Evolutionary conservation across 2,797 vertebrate genomes (phyloP).

Genomic region (Myripristis jacobus): DNA sequence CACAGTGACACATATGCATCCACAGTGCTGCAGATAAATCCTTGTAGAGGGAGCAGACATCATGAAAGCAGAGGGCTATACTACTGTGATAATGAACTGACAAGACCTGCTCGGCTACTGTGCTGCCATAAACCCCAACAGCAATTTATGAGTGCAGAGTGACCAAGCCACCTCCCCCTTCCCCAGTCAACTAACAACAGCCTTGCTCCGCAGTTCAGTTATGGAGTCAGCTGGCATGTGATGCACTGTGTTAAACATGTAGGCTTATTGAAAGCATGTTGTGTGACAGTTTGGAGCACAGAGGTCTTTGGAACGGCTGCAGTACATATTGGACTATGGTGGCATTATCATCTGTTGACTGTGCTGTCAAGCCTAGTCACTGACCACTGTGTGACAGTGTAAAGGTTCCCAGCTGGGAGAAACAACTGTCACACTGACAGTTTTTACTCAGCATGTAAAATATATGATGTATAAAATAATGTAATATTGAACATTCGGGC

Average conservation of each 20-base stretch:
- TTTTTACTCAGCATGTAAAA: constrained; percentile 55
- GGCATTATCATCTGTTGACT: constrained; percentile 42
- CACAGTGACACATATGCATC: constrained; percentile 47
- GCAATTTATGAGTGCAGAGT: constrained; percentile 78
- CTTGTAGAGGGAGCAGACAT: constrained; percentile 51
- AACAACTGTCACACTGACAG: constrained; percentile 44
- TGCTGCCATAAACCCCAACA: constrained; percentile 70
- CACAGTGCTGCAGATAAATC: constrained; percentile 68
- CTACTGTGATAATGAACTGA: constrained; percentile 82
- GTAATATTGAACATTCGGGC: constrained; percentile 75
- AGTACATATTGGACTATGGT: constrained; percentile 48
- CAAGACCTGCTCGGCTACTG: constrained; percentile 68
- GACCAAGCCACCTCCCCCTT: constrained; percentile 64
- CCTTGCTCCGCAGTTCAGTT: constrained; percentile 41
- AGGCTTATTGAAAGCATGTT: constrained; percentile 38
- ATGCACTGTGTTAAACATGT: constrained; percentile 1
- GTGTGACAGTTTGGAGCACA: constrained; percentile 33
- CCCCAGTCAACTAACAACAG: constrained; percentile 47
- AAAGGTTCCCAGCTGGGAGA: constrained; percentile 35
- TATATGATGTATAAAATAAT: constrained; percentile 73
- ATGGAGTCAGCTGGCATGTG: constrained; percentile 36
- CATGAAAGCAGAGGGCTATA: constrained; percentile 78
- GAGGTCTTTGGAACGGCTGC: constrained; percentile 21
- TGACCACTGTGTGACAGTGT: constrained; percentile 42
- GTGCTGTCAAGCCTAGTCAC: constrained; percentile 21